Base-by-base conservation (phyloP, 1,140 invertebrate species). In the Harlomillsia oculata region DNA sequence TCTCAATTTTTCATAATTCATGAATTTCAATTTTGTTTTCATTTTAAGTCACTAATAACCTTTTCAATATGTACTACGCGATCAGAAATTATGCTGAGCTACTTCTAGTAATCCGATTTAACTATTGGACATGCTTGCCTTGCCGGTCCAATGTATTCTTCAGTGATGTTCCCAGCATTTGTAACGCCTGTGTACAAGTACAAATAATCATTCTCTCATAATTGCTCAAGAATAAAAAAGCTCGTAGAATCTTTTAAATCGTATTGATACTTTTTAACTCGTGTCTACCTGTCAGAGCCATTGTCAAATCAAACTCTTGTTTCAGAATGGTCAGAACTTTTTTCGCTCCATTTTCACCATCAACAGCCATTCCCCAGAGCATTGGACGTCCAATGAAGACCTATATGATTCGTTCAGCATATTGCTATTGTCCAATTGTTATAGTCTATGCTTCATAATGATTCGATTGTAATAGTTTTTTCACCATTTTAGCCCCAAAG, bases 311-410 rank as follows among this genome's bases (percentile, higher is more conserved):
- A 11, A 94, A 78, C 74, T 96, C 91, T 29, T 77, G 79, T 62
- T 75, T 77, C 8, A 94, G 69, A 54, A 93, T 81, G 63, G 78
- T 70, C 3, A 94, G 69, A 64, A 94, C 77, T 77, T 77, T 72
- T 59, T 76, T 77, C 0, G 87, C 89, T 1, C 92, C 92, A 5
- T 79, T 69, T 69, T 89, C 78, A 0, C 91, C 91, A 45, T 77
- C 77, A 54, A 82, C 78, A 16, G 84, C 76, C n/a, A 97, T 70
- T 1, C 89, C 93, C 86, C 89, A 97, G 0, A 97, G 61, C 34
- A 87, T 78, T 0, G 92, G 89, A 57, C 92, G 76, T 3, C 90
- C 92, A 21, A 93, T 74, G 68, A 96, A 96, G 28, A 93, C 82
- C 78, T 83, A 28, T 93, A 82, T 16, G 2, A n/a, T n/a, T n/a